Conservation (phyloP, 1,140 invertebrate species). For the Thaumetopoea pityocampa region DNA sequence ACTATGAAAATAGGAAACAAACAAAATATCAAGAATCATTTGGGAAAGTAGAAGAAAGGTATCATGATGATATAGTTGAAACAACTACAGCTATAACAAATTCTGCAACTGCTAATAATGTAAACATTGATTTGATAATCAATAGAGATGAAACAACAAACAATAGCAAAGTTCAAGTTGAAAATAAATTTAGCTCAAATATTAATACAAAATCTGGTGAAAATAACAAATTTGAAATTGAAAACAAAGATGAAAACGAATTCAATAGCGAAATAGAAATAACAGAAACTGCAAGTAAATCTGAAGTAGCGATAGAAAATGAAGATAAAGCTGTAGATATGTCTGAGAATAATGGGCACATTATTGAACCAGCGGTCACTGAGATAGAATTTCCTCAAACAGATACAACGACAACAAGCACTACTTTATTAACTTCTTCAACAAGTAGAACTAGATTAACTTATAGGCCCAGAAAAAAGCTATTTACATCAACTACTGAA, state of each 20-base stretch:
- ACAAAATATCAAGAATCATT: not conserved
- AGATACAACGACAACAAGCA: slow-evolving; percentile 45
- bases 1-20: not conserved
- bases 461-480: slow-evolving; percentile 60
- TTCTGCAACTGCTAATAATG: too few species aligned
- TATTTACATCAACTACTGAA: slow-evolving; percentile 66
- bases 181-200: slow-evolving; percentile 10
- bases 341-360: slow-evolving; percentile 27
- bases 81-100: slow-evolving; percentile 9
- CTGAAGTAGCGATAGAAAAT: slow-evolving; percentile 16
- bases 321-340: slow-evolving; percentile 20
- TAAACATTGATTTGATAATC: too few species aligned
- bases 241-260: slow-evolving; percentile 6
- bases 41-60: slow-evolving; percentile 3
- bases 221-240: slow-evolving; percentile 17
- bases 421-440: slow-evolving; percentile 38
- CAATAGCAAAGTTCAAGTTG: too few species aligned
- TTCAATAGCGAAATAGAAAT: slow-evolving; percentile 18
- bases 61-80: not conserved
- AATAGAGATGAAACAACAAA: too few species aligned
- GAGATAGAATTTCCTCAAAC: slow-evolving; percentile 21
- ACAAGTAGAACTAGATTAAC: slow-evolving; percentile 49
- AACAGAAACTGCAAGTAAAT: slow-evolving; percentile 13
- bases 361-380: slow-evolving; percentile 18
- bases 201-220: slow-evolving; percentile 20